Evolutionary conservation across 2,888 invertebrate genomes (phyloP).

Genomic region (Diploptera punctata): DNA sequence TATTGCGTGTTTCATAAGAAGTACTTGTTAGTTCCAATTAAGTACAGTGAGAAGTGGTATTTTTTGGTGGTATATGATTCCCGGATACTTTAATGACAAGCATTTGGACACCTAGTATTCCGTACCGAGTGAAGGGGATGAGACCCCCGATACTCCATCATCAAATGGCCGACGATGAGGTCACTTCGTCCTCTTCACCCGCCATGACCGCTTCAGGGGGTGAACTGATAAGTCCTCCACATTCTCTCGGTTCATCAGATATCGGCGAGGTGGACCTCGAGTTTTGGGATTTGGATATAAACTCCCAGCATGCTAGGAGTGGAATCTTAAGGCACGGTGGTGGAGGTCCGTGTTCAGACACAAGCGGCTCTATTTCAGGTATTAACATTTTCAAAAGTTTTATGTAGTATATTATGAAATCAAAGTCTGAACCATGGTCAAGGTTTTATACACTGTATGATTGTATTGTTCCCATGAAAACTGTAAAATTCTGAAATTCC

Average conservation of each 20-base stretch:
- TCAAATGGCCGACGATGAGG: conserved; percentile 61
- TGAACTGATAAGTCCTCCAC: conserved; percentile 46
- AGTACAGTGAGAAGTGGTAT: no score
- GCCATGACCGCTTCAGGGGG: conserved; percentile 55
- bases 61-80: no score
- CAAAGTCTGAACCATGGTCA: no score
- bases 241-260: conserved; percentile 70
- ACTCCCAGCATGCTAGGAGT: conserved; percentile 52
- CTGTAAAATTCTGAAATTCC: no score
- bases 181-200: conserved; percentile 75
- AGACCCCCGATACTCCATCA: neutral
- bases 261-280: conserved; percentile 76
- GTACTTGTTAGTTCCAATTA: no score
- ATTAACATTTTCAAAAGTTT: no score
- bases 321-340: conserved; percentile 26
- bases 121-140: neutral
- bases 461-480: no score
- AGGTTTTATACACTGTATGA: no score
- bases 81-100: neutral
- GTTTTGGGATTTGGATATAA: conserved; percentile 77
- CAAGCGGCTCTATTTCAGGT: conserved; percentile 58
- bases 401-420: no score
- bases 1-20: no score
- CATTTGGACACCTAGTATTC: neutral
- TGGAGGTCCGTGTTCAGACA: conserved; percentile 54